Evolutionary conservation across 2,113 vertebrate species (phyloP), one percentile per base, ranked within the genome.

Genomic region (Gulo gulo): DNA sequence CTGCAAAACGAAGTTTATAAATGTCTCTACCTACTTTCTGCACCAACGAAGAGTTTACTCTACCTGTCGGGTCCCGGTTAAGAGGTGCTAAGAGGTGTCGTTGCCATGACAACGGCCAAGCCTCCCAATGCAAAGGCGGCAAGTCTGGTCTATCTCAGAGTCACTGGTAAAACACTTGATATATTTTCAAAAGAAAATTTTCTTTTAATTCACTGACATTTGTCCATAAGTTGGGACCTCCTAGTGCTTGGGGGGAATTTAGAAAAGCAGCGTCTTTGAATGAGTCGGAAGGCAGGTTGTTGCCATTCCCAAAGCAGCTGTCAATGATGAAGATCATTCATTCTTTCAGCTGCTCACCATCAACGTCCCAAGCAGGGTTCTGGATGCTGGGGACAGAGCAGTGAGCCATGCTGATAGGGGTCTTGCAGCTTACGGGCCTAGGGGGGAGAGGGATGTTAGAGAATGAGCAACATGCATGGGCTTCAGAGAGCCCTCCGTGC

Each of bases 271-370:
- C 29, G 1, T 65, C 55, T 57, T 31, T 7, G 47, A 78, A 47
- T 10, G 13, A 26, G 24, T 55, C 12, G 29, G 24, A 47, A 79
- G 1, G 11, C 10, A 31, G 86, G 18, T 4, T 2, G 0, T 61
- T 10, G 0, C 16, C 4, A 1, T 52, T 23, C 59, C n/a, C 3
- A 13, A 57, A 31, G 39, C 34, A 31, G 15, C 29, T 20, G 36
- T 13, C 4, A 0, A 2, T 4, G 29, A 12, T 29, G 7, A 0
- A 0, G 23, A 11, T n/a, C 31, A 8, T 20, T 57, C 21, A 31
- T 26, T 31, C 26, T 26, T 42, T 11, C 24, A 10, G 67, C 50
- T 21, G 14, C 16, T 29, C 42, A 2, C 0, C 9, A 52, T n/a
- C 14, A 16, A 6, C 0, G 45, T 18, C 15, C 83, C 34, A 2